Evolutionary conservation across 2,113 vertebrate species (phyloP), one percentile per base, ranked within the genome.

Genomic region (Myocastor coypus): DNA sequence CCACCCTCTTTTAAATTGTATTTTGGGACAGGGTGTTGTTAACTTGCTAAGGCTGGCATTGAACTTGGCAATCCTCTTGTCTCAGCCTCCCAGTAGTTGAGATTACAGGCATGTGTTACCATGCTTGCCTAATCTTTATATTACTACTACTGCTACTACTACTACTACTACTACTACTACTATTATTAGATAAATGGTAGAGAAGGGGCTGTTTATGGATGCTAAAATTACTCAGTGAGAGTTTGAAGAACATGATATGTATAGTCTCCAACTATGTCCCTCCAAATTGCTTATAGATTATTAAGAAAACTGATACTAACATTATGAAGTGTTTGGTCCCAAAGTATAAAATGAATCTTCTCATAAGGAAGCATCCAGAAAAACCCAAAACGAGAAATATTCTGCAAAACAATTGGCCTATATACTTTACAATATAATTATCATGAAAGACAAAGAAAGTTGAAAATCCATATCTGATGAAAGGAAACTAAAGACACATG

Each of bases 391-490:
- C 14, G 8, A 68, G 34, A 34, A 20, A 34, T 73, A 85, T 92
- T 92, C 12, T 87, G 34, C n/a, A 73, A 85, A 64, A 71, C n/a
- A 73, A 66, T 19, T 87, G 59, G 30, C 37, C 26, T 66, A 17
- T 59, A 40, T 59, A 57, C 57, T 91, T 91, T 52, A 50, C 81
- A 89, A 91, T 66, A 52, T n/a, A 13, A 85, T 0, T 81, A 37
- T 86, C 82, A 66, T 68, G 24, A 86, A 71, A 90, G 63, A 73
- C 71, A 69, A 42, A 89, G 34, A 83, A 95, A 32, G 24, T 75
- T 87, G 66, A 69, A 89, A 93, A 84, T n/a, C 28, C 40, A 34
- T 80, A 63, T 28, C 42, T 55, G 17, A 83, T 57, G 73, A 75
- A 83, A 92, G 13, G 77, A 92, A 16, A 87, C 12, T 71, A 50